Evolutionary conservation across 2,113 vertebrate genomes (phyloP).

Genomic region (Lepisosteus osseus): DNA sequence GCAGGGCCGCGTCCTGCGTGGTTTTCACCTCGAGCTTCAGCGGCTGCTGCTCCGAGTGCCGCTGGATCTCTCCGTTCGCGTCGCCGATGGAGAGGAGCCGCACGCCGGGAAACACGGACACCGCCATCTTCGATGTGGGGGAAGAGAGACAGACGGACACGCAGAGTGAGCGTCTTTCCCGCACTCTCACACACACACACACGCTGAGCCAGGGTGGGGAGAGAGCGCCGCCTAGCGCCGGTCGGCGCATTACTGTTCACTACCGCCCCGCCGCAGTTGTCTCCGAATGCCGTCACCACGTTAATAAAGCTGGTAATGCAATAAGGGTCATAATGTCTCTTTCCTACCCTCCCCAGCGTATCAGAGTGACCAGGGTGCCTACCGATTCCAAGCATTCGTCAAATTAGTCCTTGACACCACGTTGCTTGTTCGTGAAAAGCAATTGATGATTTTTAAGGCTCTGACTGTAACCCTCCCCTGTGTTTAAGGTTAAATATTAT

Average conservation of each 20-base stretch:
- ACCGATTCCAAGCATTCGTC: too few species aligned
- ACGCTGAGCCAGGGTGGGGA: neutral
- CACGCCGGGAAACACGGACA: constrained; percentile 89
- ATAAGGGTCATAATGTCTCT: too few species aligned
- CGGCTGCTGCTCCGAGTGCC: constrained; percentile 89
- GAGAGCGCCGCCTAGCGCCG: neutral
- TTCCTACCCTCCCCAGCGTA: too few species aligned
- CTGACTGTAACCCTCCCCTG: too few species aligned
- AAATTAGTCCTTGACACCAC: too few species aligned
- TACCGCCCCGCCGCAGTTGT: neutral
- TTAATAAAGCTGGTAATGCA: too few species aligned
- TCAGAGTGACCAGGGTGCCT: too few species aligned
- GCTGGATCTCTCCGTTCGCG: constrained; percentile 91
- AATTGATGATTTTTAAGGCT: too few species aligned
- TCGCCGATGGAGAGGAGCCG: constrained; percentile 92
- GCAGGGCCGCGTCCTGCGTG: constrained; percentile 77
- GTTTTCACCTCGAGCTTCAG: constrained; percentile 82
- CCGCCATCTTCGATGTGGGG: constrained; percentile 75
- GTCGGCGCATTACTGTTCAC: neutral
- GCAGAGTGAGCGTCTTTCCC: constrained; percentile 48
- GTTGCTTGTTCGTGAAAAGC: too few species aligned
- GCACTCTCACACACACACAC: neutral
- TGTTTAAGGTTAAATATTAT: too few species aligned
- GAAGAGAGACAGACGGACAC: constrained; percentile 43
- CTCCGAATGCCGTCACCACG: too few species aligned